phyloP scores from a whole-genome alignment of 2,797 vertebrate genomes.

The Acanthurus leucopareius region DNA sequence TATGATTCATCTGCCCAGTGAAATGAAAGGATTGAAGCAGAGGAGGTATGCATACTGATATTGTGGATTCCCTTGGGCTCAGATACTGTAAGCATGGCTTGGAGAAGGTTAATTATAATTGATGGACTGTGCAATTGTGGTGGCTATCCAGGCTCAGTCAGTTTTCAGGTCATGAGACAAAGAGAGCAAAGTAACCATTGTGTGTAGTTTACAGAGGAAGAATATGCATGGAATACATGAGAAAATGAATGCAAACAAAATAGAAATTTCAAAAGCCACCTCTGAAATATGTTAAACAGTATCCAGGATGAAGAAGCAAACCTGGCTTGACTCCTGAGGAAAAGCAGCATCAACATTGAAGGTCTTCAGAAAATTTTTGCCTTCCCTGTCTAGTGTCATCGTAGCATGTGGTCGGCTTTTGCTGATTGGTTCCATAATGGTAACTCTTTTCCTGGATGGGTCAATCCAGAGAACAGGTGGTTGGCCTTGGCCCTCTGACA shows the following conservation, averaged over 20 bases:
- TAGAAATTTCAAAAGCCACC: conserved; percentile 1
- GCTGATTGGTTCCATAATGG: conserved; percentile 87
- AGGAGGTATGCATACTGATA: conserved; percentile 19
- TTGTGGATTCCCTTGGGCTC: conserved; percentile 49
- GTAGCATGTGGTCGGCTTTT: conserved; percentile 84
- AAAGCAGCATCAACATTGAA: conserved; percentile 94
- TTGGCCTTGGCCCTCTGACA: conserved; percentile 85
- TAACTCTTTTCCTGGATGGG: conserved; percentile 93
- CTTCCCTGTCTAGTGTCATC: conserved; percentile 86
- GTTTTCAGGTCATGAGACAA: conserved; percentile 68
- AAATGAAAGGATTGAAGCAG: conserved; percentile 27
- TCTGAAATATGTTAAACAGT: neutral
- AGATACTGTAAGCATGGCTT: conserved; percentile 51
- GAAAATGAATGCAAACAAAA: neutral
- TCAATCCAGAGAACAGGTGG: conserved; percentile 93
- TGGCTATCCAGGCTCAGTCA: conserved; percentile 38
- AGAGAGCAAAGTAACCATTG: conserved; percentile 7
- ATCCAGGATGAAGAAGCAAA: conserved; percentile 66
- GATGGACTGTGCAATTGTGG: conserved; percentile 53
- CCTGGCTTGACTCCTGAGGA: conserved; percentile 94
- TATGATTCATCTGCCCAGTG: conserved; percentile 61
- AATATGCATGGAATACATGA: conserved; percentile 16
- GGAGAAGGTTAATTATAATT: conserved; percentile 43
- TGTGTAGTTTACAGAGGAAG: conserved; percentile 5
- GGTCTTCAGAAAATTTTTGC: conserved; percentile 90